A percentile compares a stretch with the other conserved stretches of the same genome.
These are phyloP conservation scores for Hypomecis atomaria DNA, from an alignment of 2,888 invertebrate genomes.

Conservation along the genomic window DNA sequence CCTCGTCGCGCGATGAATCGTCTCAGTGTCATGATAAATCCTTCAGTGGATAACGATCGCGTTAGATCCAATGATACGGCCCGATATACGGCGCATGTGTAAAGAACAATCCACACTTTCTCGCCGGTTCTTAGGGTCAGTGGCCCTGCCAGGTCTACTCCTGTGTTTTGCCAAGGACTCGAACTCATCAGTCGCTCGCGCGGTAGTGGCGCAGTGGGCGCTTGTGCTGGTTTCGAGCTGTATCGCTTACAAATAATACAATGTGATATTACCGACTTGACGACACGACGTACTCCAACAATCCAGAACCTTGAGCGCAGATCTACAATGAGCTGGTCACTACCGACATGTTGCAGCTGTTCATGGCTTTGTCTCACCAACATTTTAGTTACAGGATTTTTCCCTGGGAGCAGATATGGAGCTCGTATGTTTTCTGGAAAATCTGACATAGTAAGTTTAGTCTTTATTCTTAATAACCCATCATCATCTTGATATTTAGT, in stretches of 20 bases:
- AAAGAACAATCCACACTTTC: not conserved
- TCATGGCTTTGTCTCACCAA: not conserved
- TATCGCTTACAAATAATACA: not conserved
- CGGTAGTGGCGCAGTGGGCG: not conserved
- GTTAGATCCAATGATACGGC: not conserved
- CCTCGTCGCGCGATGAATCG: not conserved
- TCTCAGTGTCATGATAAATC: not conserved
- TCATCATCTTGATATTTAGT: not conserved
- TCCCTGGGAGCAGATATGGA: not conserved
- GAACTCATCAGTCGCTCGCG: not conserved
- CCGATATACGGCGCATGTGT: not conserved
- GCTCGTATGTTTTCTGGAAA: not conserved
- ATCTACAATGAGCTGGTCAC: not conserved
- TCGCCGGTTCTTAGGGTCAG: not conserved
- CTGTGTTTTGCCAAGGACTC: not conserved
- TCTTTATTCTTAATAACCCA: not conserved
- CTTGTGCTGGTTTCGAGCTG: not conserved
- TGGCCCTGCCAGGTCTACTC: not conserved
- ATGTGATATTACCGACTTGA: not conserved
- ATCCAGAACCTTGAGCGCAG: not conserved
- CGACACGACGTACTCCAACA: not conserved
- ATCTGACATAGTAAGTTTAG: constrained; percentile 1
- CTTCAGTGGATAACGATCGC: not conserved
- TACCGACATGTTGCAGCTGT: not conserved
- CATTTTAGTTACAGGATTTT: not conserved